phyloP scores from a whole-genome alignment of 2,797 vertebrate genomes.

The Pelodytes ibericus region DNA sequence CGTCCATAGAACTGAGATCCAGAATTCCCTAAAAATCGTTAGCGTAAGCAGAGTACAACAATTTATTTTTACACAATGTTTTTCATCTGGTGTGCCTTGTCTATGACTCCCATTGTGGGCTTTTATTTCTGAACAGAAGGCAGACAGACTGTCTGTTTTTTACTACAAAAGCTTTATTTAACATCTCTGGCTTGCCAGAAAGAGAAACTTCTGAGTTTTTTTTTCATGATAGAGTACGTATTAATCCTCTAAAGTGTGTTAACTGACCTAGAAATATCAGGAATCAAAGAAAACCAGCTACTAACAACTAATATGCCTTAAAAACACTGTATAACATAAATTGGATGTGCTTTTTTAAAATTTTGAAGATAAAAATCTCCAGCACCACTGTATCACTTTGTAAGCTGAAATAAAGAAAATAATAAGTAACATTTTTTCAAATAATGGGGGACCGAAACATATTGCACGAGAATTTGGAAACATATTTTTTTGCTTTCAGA shows the following conservation, averaged over 20 bases:
- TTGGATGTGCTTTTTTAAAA: neutral
- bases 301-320: neutral
- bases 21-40: constrained; percentile 51
- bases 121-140: constrained; percentile 73
- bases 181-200: constrained; percentile 68
- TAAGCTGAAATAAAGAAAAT: neutral
- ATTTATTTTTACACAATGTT: constrained; percentile 76
- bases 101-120: constrained; percentile 76
- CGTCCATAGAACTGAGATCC: constrained; percentile 49
- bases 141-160: constrained; percentile 85
- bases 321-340: neutral
- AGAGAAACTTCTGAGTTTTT: constrained; percentile 55
- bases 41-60: constrained; percentile 61
- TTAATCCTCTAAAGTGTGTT: constrained; percentile 45
- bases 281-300: neutral
- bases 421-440: neutral
- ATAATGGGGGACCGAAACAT: neutral
- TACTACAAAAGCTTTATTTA: constrained; percentile 77
- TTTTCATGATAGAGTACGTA: constrained; percentile 50
- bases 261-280: constrained; percentile 46
- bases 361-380: neutral
- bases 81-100: constrained; percentile 79
- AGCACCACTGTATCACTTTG: neutral
- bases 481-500: constrained; percentile 31
- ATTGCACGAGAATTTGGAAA: constrained; percentile 28